Evolutionary conservation across 2,797 vertebrate genomes (phyloP), one percentile per base, ranked within the genome.

Genomic region (Sebastes elongatus): DNA sequence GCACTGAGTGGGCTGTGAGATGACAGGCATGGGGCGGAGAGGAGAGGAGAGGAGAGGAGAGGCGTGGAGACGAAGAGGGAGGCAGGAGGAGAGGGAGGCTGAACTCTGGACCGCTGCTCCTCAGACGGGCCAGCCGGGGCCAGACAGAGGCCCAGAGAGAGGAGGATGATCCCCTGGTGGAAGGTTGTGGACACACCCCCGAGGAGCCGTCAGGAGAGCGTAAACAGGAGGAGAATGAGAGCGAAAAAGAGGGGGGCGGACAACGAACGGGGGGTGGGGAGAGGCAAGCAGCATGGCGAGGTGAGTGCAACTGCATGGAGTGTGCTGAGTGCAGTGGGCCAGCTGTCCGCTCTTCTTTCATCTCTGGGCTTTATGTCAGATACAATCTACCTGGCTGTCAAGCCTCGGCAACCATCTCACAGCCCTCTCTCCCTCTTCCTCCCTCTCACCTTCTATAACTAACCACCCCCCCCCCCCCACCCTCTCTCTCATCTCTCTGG

Each of bases 1-100:
- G 97, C 83, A 82, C 96, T 87, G 96, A 95, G 96, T 90, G 85
- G 95, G 90, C 84, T 76, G 95, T 94, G 95, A 95, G 93, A 94
- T 91, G 95, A 96, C 95, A 96, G 95, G 95, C 94, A 83, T 53
- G 60, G 93, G 94, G 88, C 32, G 57, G 90, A 63, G 81, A 49
- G 61, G 66, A 55, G 72, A 80, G 33, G 66, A 55, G 72, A 80
- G 33, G 63, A 78, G 88, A 84, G 72, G 77, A 42, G 75, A 80
- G 62, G 83, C 53, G 73, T n/a, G 70, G 49, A 78, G 55, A 74
- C 72, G 32, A 74, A 52, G 74, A 70, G 14, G 38, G 38, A 79
- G 55, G 74, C 71, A 38, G 76, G 67, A 85, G 69, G 82, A 78
- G 66, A 81, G 56, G 76, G 33, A 88, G 88, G 82, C 87, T 92